phyloP scores from a whole-genome alignment of 2,797 vertebrate species.

The Poeciliopsis presidionis region DNA sequence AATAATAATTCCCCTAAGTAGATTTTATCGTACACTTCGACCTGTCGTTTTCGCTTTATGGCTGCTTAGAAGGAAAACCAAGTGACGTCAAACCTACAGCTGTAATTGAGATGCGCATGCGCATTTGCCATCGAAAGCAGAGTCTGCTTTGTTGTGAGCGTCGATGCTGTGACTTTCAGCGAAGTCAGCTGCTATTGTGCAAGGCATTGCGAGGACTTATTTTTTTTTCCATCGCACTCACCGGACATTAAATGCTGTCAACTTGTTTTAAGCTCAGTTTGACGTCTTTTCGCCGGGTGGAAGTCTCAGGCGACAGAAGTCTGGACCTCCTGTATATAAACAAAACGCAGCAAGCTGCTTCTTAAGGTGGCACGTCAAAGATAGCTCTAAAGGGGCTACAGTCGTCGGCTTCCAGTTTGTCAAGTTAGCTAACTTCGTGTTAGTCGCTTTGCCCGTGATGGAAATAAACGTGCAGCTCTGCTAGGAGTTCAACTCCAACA shows the following conservation, averaged over 20 bases:
- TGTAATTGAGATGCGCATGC: constrained; percentile 68
- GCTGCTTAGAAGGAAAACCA: background rate
- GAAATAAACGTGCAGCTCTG: constrained; percentile 8
- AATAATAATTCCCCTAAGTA: background rate
- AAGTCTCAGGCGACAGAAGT: constrained; percentile 29
- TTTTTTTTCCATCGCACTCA: no score
- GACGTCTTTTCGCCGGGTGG: background rate
- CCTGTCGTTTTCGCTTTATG: background rate
- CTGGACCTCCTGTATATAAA: constrained; percentile 65
- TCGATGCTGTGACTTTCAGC: constrained; percentile 42
- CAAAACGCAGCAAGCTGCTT: constrained; percentile 66
- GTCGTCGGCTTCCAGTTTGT: background rate
- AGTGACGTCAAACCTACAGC: constrained; percentile 69
- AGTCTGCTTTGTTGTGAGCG: constrained; percentile 70
- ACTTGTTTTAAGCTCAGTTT: background rate
- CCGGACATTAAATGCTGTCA: background rate
- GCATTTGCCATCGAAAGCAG: constrained; percentile 24
- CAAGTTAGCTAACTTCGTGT: constrained; percentile 30
- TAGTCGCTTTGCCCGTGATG: constrained; percentile 44
- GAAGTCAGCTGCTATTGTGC: constrained; percentile 4
- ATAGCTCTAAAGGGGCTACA: constrained; percentile 17
- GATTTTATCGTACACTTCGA: background rate
- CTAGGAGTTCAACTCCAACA: constrained; percentile 60
- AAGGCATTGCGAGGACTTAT: background rate
- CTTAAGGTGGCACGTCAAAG: constrained; percentile 71